phyloP scores from a whole-genome alignment of 2,888 invertebrate species.

The Phyto melanocephala region DNA sequence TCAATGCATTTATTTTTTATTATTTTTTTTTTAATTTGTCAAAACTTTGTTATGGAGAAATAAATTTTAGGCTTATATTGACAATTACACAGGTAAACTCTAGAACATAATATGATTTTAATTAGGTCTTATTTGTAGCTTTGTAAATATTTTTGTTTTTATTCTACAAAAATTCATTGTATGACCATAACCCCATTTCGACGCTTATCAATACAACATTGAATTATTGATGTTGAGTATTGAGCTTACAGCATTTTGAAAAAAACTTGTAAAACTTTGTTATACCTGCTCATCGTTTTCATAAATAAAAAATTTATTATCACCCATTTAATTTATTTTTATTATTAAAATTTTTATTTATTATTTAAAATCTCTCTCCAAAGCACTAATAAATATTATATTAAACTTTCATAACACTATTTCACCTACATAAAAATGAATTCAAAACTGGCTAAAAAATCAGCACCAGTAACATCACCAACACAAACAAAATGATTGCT shows the following conservation, averaged over 20 bases:
- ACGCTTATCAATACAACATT: too few species aligned
- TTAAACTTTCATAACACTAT: slow-evolving; percentile 48
- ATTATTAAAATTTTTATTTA: slow-evolving; percentile 19
- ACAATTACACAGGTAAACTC: too few species aligned
- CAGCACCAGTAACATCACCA: slow-evolving; percentile 9
- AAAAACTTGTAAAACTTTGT: background rate
- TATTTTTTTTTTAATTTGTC: too few species aligned
- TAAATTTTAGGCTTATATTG: too few species aligned
- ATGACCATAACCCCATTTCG: too few species aligned
- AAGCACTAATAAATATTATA: slow-evolving; percentile 50
- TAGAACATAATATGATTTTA: too few species aligned
- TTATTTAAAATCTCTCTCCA: slow-evolving; percentile 28
- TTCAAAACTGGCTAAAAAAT: background rate
- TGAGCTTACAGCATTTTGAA: background rate
- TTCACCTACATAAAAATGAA: slow-evolving; percentile 3
- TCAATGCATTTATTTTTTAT: too few species aligned
- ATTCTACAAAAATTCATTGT: too few species aligned
- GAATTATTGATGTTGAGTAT: background rate
- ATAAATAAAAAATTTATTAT: too few species aligned
- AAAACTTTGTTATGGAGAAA: too few species aligned
- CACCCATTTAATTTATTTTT: slow-evolving; percentile 14
- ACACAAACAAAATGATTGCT: slow-evolving; percentile 28
- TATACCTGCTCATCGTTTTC: slow-evolving; percentile 9
- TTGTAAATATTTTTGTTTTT: too few species aligned
- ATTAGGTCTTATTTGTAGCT: too few species aligned